A percentile compares a stretch with the other conserved stretches of the same genome.
Conservation (phyloP, 2,797 vertebrate species). For the Enteromius anoplus region DNA sequence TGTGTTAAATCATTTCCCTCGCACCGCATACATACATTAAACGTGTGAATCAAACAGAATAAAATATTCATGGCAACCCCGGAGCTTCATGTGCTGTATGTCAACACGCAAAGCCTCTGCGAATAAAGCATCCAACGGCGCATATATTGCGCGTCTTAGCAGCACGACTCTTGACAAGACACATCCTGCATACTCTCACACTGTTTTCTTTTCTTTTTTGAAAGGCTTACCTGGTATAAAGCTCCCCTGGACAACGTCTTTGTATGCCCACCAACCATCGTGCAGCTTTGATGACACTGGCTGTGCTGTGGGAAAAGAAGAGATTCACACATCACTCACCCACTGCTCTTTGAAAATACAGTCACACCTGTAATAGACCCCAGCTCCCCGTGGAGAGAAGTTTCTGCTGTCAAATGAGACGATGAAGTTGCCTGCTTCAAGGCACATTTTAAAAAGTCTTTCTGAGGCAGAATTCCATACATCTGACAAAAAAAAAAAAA, state of each 20-base stretch:
- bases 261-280: conserved; percentile 97
- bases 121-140: background rate
- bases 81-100: background rate
- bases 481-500: background rate
- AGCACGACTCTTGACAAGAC: conserved; percentile 12
- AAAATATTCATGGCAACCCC: conserved; percentile 12
- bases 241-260: conserved; percentile 95
- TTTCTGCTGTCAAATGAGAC: conserved; percentile 23
- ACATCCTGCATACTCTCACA: conserved; percentile 26
- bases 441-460: background rate
- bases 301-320: conserved; percentile 82
- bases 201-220: conserved; percentile 17
- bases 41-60: conserved; percentile 16
- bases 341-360: conserved; percentile 40
- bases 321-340: conserved; percentile 49
- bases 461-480: background rate
- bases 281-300: conserved; percentile 93
- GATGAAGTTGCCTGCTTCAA: conserved; percentile 18
- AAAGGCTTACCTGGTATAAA: conserved; percentile 90
- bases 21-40: background rate
- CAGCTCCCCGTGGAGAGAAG: conserved; percentile 16
- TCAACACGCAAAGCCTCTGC: conserved; percentile 25
- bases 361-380: conserved; percentile 45
- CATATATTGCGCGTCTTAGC: conserved; percentile 1
- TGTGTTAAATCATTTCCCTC: background rate